Evolutionary conservation across 1,140 invertebrate species (phyloP), one percentile per base, ranked within the genome.

Genomic region (Vollenhovia emeryi): DNA sequence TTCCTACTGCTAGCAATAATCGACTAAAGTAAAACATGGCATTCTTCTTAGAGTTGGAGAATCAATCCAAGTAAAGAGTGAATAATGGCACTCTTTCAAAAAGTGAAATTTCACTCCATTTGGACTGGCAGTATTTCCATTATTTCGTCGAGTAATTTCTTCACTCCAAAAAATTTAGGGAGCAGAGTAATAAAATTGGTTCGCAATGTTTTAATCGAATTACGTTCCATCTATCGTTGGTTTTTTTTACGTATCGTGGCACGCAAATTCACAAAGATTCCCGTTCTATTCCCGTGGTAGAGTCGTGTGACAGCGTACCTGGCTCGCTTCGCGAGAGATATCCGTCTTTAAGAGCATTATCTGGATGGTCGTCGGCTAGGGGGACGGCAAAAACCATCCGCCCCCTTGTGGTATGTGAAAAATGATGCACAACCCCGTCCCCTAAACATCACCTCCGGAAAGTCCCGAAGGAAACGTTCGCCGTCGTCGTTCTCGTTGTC

Each of bases 341-440:
- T 94, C 93, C 89, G 91, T 93, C 93, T 94, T 94, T 94, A 94
- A 94, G 93, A 93, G 94, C 93, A 94, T 94, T 94, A 94, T 94
- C 93, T 92, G 91, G 91, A 93, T 92, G 89, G 91, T 85, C 84
- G 90, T 86, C 87, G 84, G 78, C 75, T 86, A 89, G 78, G 90
- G 91, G 89, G 92, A 90, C 89, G 87, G 91, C 92, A 94, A 94
- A 94, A 94, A 94, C 92, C 92, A 89, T 91, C 91, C 94, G 91
- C 94, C 93, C 93, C 93, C 92, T 93, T 91, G 92, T 92, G 92
- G 92, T 94, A 94, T 93, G 93, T 94, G 94, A 94, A 94, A 94
- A 94, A 94, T 94, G 94, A 94, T 94, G 93, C 93, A 94, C 92
- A 93, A 90, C 94, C 92, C 93, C 92, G 91, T 93, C 91, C 92